Percentiles rank a stretch among this genome's conserved stretches.
Conservation (phyloP, 2,888 invertebrate species). For the Apeira syringaria region DNA sequence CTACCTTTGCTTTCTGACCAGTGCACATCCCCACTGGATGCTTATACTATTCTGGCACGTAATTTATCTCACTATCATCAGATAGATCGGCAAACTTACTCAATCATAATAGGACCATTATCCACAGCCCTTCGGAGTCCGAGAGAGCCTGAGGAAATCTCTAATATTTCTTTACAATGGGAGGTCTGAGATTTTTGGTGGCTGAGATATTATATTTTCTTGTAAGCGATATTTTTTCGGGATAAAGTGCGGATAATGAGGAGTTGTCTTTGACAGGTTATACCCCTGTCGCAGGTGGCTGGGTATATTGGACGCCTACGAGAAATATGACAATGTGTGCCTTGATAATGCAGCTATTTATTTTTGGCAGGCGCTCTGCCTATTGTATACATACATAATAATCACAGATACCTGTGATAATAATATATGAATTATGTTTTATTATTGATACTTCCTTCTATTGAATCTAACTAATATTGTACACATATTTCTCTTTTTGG, state of each 20-base stretch:
- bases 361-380: neutral
- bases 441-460: too few relatives aligned
- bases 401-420: too few relatives aligned
- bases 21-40: slow-evolving; percentile 5
- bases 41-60: slow-evolving; percentile 22
- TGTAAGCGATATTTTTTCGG: slow-evolving; percentile 64
- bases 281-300: slow-evolving; percentile 59
- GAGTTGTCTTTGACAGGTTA: slow-evolving; percentile 66
- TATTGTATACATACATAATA: too few relatives aligned
- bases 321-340: slow-evolving; percentile 22
- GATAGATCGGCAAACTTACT: slow-evolving; percentile 49
- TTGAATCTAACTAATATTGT: too few relatives aligned
- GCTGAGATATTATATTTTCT: slow-evolving; percentile 56
- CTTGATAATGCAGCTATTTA: neutral
- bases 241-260: slow-evolving; percentile 59
- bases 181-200: slow-evolving; percentile 43
- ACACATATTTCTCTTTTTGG: too few relatives aligned
- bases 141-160: neutral
- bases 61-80: slow-evolving; percentile 35
- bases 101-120: slow-evolving; percentile 53
- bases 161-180: neutral
- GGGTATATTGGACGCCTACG: slow-evolving; percentile 39
- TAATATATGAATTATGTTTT: too few relatives aligned
- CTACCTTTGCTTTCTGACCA: too few relatives aligned
- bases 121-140: slow-evolving; percentile 26